These are phyloP conservation scores for Neodiprion virginianus DNA, from an alignment of 1,140 invertebrate genomes.

Conservation along the genomic window DNA sequence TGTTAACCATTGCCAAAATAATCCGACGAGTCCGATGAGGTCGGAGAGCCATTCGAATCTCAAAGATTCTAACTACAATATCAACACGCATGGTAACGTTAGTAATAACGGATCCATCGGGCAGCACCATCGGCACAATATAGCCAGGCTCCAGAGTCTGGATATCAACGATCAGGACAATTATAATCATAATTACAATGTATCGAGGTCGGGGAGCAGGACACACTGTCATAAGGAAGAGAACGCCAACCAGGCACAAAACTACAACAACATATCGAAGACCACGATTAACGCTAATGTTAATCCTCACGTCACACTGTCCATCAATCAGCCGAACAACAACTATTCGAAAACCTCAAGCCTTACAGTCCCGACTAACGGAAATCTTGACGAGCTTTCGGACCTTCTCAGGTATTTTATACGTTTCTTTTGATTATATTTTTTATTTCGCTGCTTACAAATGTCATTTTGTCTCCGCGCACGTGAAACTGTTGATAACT, in stretches of 20 bases:
- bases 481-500: too few relatives aligned
- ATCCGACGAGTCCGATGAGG: constrained; percentile 53
- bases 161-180: constrained; percentile 56
- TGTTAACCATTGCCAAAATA: constrained; percentile 57
- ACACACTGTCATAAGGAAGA: constrained; percentile 61
- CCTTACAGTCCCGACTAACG: constrained; percentile 41
- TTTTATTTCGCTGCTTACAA: too few relatives aligned
- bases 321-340: constrained; percentile 52
- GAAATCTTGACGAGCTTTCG: constrained; percentile 74
- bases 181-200: constrained; percentile 57
- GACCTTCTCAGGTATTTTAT: constrained; percentile 67
- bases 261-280: constrained; percentile 57
- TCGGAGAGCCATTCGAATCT: constrained; percentile 59
- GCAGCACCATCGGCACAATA: constrained; percentile 46
- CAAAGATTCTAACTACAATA: constrained; percentile 61
- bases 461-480: too few relatives aligned
- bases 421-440: constrained; percentile 43
- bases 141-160: constrained; percentile 47
- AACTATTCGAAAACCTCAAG: constrained; percentile 50
- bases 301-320: constrained; percentile 49
- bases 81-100: constrained; percentile 48
- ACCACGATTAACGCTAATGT: constrained; percentile 57
- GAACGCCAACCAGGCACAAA: constrained; percentile 60
- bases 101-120: constrained; percentile 10
- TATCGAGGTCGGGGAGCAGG: constrained; percentile 49